Conservation (phyloP, 2,888 invertebrate species). For the Euplexia lucipara region DNA sequence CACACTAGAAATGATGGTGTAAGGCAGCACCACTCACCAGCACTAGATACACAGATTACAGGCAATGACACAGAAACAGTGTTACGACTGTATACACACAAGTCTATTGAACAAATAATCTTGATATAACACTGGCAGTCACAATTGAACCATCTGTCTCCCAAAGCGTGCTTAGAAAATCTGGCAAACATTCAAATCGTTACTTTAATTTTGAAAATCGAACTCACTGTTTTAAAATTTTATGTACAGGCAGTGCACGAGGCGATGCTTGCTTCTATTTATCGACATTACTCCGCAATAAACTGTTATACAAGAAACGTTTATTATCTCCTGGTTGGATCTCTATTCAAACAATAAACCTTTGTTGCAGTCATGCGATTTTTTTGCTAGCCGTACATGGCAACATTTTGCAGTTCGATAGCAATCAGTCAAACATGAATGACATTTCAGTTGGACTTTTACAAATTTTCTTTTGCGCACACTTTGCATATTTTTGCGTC, state of each 20-base stretch:
- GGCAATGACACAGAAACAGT: not conserved
- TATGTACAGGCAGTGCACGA: slow-evolving; percentile 31
- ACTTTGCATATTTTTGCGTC: slow-evolving; percentile 18
- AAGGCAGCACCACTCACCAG: no score
- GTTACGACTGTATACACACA: not conserved
- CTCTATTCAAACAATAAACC: slow-evolving; percentile 60
- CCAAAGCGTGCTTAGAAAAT: slow-evolving; percentile 23
- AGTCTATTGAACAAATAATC: slow-evolving; percentile 3
- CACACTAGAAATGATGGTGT: no score
- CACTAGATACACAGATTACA: not conserved
- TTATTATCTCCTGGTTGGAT: slow-evolving; percentile 48
- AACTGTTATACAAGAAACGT: slow-evolving; percentile 57
- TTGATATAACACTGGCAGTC: not conserved
- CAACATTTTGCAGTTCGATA: slow-evolving; percentile 75
- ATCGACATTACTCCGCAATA: slow-evolving; percentile 57
- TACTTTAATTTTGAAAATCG: slow-evolving; percentile 38
- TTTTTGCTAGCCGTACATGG: slow-evolving; percentile 71
- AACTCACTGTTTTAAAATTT: slow-evolving; percentile 37
- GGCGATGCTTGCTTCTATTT: slow-evolving; percentile 39
- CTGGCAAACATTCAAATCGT: slow-evolving; percentile 45
- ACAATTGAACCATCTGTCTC: slow-evolving; percentile 40
- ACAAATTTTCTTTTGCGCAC: slow-evolving; percentile 37
- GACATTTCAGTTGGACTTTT: slow-evolving; percentile 73
- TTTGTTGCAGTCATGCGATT: slow-evolving; percentile 58
- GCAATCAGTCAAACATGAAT: slow-evolving; percentile 82